phyloP scores from a whole-genome alignment of 2,113 vertebrate genomes.

The Microcebus murinus region DNA sequence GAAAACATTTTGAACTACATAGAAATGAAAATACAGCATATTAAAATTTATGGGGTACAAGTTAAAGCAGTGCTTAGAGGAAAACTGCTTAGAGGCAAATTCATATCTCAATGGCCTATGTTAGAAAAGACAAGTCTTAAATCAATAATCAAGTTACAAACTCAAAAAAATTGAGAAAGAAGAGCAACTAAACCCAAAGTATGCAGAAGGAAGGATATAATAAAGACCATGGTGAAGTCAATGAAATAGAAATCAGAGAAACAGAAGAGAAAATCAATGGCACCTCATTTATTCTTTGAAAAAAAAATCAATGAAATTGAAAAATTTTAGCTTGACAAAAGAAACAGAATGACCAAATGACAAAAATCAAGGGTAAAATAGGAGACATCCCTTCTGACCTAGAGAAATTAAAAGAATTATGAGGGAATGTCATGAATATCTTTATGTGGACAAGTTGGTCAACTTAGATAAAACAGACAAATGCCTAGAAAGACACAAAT shows the following conservation, averaged over 20 bases:
- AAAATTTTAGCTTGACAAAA: background rate
- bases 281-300: background rate
- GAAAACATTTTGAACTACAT: background rate
- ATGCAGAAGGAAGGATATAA: background rate
- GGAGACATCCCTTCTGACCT: background rate
- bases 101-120: background rate
- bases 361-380: background rate
- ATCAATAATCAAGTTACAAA: background rate
- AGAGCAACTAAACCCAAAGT: background rate
- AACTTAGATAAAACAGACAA: background rate
- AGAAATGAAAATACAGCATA: background rate
- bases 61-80: background rate
- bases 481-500: background rate
- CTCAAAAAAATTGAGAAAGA: background rate
- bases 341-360: background rate
- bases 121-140: background rate
- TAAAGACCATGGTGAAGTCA: background rate
- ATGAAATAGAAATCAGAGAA: background rate
- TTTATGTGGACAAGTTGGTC: background rate
- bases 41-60: background rate
- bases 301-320: background rate
- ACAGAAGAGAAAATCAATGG: background rate
- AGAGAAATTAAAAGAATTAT: background rate
- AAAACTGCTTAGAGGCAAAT: background rate
- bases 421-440: background rate